Base-by-base conservation (phyloP, 2,888 invertebrate species). In the Cheilosia pagana region DNA sequence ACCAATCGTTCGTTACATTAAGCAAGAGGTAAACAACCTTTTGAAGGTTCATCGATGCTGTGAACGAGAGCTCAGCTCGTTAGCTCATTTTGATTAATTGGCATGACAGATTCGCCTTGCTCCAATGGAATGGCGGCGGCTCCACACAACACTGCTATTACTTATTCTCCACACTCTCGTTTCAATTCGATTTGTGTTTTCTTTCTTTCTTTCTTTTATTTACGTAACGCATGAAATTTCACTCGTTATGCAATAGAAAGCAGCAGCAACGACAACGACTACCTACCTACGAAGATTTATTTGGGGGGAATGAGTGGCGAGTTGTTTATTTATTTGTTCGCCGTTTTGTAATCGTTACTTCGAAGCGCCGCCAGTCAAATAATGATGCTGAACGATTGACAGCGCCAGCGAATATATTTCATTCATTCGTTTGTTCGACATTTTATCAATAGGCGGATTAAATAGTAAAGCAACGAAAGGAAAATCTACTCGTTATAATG, bases 11-110 rank as follows among this genome's bases (percentile, higher is more conserved):
- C 57, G 41, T 53, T 65, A 79, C 70, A 53, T 70, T 79, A 57
- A 79, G 81, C 81, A 76, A 81, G 88, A 89, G 91, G 91, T 91
- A 91, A 91, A 91, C 89, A 91, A 91, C 91, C 89, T 91, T 90
- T 91, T 91, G 90, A 90, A 90, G 91, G 91, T 91, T 91, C 90
- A 89, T 65, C 68, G 23, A 23, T 25, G 28, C n/a, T 41, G 39
- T 43, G 68, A 55, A 10, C 41, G 16, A 45, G 41, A 10, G 50
- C 57, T 39, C 48, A 25, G 19, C 48, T 50, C 2, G 8, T 45
- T 67, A 35, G 19, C 39, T 50, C 2, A 7, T 53, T 67, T 50
- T 43, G 23, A 60, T 78, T 70, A 59, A 74, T 70, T 79, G 83
- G 59, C 67, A 79, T 74, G 35, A 83, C 72, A 55, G 68, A 67